A percentile compares a stretch with the other conserved stretches of the same genome.
Evolutionary conservation across 2,888 invertebrate genomes (phyloP).

Genomic region (Zygothrica quintamaculata): DNA sequence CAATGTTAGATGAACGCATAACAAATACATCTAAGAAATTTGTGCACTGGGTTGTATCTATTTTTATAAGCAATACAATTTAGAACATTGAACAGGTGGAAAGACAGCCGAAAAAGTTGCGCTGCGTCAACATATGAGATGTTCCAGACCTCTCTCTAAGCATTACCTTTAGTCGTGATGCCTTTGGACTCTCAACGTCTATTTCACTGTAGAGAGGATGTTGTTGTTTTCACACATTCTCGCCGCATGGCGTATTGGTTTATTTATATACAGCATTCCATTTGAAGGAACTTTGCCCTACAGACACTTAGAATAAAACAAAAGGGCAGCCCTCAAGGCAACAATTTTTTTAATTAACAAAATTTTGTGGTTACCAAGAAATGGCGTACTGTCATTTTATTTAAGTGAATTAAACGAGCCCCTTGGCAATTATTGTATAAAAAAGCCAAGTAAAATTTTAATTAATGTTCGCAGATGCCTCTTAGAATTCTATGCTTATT

Average conservation of each 20-base stretch:
- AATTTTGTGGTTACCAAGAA: slow-evolving; percentile 35
- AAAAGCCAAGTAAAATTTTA: slow-evolving; percentile 26
- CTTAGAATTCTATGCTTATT: no score
- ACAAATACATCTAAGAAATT: slow-evolving; percentile 29
- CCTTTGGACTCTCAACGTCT: slow-evolving; percentile 11
- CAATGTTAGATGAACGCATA: no score
- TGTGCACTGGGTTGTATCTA: slow-evolving; percentile 61
- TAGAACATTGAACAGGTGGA: slow-evolving; percentile 58
- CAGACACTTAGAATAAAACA: slow-evolving; percentile 3
- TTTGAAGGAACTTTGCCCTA: slow-evolving; percentile 5
- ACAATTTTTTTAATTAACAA: slow-evolving; percentile 60
- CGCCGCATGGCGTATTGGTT: slow-evolving; percentile 67
- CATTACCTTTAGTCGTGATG: neutral
- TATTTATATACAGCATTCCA: slow-evolving; percentile 60
- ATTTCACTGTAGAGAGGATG: no score
- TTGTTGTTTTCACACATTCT: slow-evolving; percentile 55
- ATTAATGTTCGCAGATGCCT: slow-evolving; percentile 50
- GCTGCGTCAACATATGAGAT: slow-evolving; percentile 63
- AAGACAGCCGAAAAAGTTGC: slow-evolving; percentile 49
- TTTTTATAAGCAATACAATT: slow-evolving; percentile 23
- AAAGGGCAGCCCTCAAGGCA: slow-evolving; percentile 26
- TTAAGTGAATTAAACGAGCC: slow-evolving; percentile 72
- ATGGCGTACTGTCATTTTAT: slow-evolving; percentile 25
- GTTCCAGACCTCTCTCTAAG: slow-evolving; percentile 57
- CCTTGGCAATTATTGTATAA: slow-evolving; percentile 9